Evolutionary conservation across 1,140 invertebrate genomes (phyloP), one percentile per base, ranked within the genome.

Genomic region (Daktulosphaira vitifoliae): DNA sequence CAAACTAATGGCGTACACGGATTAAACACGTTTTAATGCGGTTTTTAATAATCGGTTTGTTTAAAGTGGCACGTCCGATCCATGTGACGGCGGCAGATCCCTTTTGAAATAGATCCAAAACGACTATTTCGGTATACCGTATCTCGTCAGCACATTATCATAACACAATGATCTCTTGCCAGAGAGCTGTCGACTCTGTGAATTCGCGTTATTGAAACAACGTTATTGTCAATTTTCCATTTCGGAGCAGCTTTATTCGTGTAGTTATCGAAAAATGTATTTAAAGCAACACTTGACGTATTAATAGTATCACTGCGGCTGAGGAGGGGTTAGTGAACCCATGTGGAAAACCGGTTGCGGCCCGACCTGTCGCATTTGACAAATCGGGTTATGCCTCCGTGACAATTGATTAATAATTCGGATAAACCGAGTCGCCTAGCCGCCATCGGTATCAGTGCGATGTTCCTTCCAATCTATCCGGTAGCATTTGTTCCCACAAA

Each of bases 41-140:
- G 56, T 62, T 62, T 62, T 62, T 62, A 62, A 62, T 62, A 62
- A 62, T 62, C 56, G 56, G 56, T 62, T 62, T 62, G 56, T 62
- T 62, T 62, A 62, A 39, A 62, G 56, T 62, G 56, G 46, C 56
- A 62, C 56, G 44, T 62, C 56, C 56, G 56, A 62, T 62, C 56
- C 18, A n/a, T 62, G 44, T 16, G 44, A 18, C 56, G 56, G 54
- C 54, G 54, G 56, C 56, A 16, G 56, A 48, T 62, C 56, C 56
- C 56, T 62, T 62, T 62, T 62, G 56, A 62, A 62, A 62, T 46
- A 38, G 39, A 62, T 62, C 56, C 56, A 62, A 48, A 62, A 62
- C 25, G 18, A 42, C 56, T 62, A 62, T 62, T 62, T 62, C 56
- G 42, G 56, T 62, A 62, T 62, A 20, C 5, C 56, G 42, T 25